These are phyloP conservation scores for Hecatera dysodea DNA, from an alignment of 2,888 invertebrate genomes.

Conservation along the genomic window DNA sequence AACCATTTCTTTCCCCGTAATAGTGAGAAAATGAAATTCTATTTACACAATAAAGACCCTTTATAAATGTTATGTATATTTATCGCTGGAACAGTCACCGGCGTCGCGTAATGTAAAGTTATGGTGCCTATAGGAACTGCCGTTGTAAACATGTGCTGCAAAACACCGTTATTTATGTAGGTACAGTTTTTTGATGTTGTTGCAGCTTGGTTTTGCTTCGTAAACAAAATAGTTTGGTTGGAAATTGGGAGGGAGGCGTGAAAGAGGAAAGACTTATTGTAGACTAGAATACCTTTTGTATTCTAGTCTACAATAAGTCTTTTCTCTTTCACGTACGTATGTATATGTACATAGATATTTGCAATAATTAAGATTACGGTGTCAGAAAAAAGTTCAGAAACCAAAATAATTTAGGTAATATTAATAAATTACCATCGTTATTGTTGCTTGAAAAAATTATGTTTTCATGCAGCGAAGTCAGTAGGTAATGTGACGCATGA, in stretches of 20 bases:
- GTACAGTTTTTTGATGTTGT: slow-evolving; percentile 30
- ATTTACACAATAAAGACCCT: slow-evolving; percentile 50
- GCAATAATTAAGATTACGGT: too few species aligned
- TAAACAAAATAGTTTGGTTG: slow-evolving; percentile 19
- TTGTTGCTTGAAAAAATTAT: too few species aligned
- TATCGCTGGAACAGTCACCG: slow-evolving; percentile 54
- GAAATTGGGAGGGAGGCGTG: too few species aligned
- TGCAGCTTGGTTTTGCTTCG: slow-evolving; percentile 32
- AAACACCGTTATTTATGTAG: slow-evolving; percentile 61
- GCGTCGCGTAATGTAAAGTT: slow-evolving; percentile 70
- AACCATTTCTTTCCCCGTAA: slow-evolving; percentile 23
- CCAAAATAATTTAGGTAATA: too few species aligned
- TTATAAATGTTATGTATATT: slow-evolving; percentile 58
- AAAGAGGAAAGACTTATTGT: neutral
- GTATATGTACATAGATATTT: too few species aligned
- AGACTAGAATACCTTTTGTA: neutral
- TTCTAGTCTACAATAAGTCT: too few species aligned
- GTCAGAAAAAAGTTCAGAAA: too few species aligned
- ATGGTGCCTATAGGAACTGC: slow-evolving; percentile 70
- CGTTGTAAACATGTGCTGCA: slow-evolving; percentile 63
- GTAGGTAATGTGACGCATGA: too few species aligned
- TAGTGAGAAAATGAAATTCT: slow-evolving; percentile 55
- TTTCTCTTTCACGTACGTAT: too few species aligned
- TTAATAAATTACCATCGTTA: too few species aligned
- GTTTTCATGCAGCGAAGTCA: too few species aligned